phyloP scores from a whole-genome alignment of 2,888 invertebrate genomes.

The Leptogaster cylindrica region DNA sequence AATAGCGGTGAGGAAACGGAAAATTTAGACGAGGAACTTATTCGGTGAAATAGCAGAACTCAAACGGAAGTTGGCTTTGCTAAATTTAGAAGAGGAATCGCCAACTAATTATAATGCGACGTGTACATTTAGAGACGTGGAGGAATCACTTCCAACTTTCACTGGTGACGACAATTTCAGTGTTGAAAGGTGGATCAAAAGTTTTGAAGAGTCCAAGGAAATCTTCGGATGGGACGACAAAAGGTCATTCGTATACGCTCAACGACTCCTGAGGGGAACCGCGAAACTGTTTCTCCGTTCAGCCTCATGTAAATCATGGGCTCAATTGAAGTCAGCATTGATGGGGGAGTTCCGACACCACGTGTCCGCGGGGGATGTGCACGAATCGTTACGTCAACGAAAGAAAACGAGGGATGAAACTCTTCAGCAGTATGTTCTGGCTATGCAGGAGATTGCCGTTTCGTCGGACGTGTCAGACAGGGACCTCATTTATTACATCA shows the following conservation, averaged over 20 bases:
- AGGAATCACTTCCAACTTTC: constrained; percentile 41
- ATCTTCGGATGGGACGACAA: constrained; percentile 36
- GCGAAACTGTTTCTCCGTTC: constrained; percentile 40
- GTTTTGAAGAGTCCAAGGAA: constrained; percentile 39
- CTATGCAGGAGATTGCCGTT: constrained; percentile 41
- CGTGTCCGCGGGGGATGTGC: constrained; percentile 40
- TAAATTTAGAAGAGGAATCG: too few species aligned
- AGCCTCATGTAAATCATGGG: constrained; percentile 26
- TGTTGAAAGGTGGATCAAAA: constrained; percentile 40
- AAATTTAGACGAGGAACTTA: too few species aligned
- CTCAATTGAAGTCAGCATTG: constrained; percentile 40
- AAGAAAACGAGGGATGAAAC: constrained; percentile 41
- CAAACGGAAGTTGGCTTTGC: too few species aligned
- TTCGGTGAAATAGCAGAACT: too few species aligned
- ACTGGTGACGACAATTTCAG: constrained; percentile 44
- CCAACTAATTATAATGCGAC: too few species aligned
- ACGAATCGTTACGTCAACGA: constrained; percentile 26
- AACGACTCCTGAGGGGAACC: constrained; percentile 34
- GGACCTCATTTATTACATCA: constrained; percentile 39
- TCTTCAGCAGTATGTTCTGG: constrained; percentile 38
- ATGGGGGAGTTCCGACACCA: constrained; percentile 33
- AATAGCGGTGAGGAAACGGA: too few species aligned
- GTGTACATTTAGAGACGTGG: constrained; percentile 40
- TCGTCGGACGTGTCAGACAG: constrained; percentile 24
- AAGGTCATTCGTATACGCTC: constrained; percentile 40